Percentiles rank a stretch among this genome's conserved stretches.
Evolutionary conservation across 2,113 vertebrate genomes (phyloP).

Genomic region (Rafetus swinhoei): DNA sequence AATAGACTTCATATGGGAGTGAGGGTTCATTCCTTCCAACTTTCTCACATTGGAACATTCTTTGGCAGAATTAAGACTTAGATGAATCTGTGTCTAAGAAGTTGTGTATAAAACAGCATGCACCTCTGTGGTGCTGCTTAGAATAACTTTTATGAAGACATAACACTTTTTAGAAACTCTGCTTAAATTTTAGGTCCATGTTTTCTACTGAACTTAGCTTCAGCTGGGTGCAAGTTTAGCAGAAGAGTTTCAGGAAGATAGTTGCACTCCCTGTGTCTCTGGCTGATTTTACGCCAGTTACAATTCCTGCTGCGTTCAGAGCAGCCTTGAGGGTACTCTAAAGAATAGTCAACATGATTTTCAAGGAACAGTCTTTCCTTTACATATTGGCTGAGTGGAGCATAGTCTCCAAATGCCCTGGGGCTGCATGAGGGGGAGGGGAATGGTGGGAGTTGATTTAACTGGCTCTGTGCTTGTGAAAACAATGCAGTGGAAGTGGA

Average conservation of each 20-base stretch:
- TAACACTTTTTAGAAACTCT: neutral
- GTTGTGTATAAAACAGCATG: too few relatives aligned
- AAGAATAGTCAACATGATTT: neutral
- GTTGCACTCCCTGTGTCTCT: neutral
- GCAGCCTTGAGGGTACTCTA: neutral
- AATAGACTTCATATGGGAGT: neutral
- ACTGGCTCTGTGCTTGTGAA: neutral
- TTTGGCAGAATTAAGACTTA: neutral
- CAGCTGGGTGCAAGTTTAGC: neutral
- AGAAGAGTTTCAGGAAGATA: neutral
- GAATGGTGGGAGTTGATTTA: neutral
- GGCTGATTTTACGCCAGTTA: neutral
- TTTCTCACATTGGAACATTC: neutral
- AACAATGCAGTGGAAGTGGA: neutral
- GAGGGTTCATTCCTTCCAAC: neutral
- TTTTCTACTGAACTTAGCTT: neutral
- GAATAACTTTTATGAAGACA: neutral
- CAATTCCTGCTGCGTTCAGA: neutral
- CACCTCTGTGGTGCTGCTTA: neutral
- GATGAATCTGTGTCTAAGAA: neutral
- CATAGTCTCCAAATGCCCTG: neutral
- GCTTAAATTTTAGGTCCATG: neutral
- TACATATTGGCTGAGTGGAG: neutral
- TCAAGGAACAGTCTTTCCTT: neutral
- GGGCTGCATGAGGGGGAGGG: too few relatives aligned